Percentiles rank a stretch among this genome's conserved stretches.
Evolutionary conservation across 2,888 invertebrate genomes (phyloP).

Genomic region (Acrobasis consociella): DNA sequence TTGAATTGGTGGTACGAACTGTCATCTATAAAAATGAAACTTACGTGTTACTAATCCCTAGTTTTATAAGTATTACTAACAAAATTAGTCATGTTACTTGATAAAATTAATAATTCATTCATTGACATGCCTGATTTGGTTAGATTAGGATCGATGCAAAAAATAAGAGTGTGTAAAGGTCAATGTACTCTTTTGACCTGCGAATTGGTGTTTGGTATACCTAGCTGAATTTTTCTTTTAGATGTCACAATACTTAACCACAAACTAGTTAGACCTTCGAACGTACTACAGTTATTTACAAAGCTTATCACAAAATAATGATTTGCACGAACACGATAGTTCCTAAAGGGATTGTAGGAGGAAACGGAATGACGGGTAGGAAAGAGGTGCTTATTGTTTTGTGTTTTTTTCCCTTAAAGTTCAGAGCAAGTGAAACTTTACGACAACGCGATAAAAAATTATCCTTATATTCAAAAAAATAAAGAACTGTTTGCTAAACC

Average conservation of each 20-base stretch:
- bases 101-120: too few relatives aligned
- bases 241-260: not conserved
- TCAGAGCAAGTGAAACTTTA: not conserved
- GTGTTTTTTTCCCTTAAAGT: not conserved
- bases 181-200: not conserved
- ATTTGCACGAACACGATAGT: slow-evolving; percentile 55
- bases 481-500: too few relatives aligned
- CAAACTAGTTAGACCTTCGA: not conserved
- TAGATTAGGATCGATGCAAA: too few relatives aligned
- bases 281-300: not conserved
- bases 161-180: not conserved
- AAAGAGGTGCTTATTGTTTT: slow-evolving; percentile 33
- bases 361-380: slow-evolving; percentile 26
- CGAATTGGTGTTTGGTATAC: not conserved
- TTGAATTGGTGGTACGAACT: too few relatives aligned
- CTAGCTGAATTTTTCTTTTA: not conserved
- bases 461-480: too few relatives aligned
- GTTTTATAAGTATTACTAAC: too few relatives aligned
- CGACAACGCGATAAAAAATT: not conserved
- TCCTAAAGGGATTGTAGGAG: slow-evolving; percentile 58
- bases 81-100: too few relatives aligned
- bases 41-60: too few relatives aligned
- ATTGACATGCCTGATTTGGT: too few relatives aligned
- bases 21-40: too few relatives aligned
- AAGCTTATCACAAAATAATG: slow-evolving; percentile 29